Evolutionary conservation across 2,888 invertebrate genomes (phyloP).

Genomic region (Hypolimnas misippus): DNA sequence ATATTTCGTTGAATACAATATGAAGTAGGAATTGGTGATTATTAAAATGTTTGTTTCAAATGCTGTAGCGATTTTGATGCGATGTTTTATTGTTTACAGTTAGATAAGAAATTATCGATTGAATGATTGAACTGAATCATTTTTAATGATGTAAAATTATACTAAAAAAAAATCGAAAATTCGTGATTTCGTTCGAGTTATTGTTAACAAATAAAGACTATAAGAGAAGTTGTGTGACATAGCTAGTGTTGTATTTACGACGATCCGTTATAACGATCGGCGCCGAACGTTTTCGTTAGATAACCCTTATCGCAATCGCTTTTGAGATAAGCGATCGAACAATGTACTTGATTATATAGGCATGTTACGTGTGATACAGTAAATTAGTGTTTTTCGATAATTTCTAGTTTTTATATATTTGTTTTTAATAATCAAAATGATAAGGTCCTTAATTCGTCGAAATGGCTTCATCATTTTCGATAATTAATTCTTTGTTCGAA

Average conservation of each 20-base stretch:
- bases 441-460: no score
- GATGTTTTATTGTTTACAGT: neutral
- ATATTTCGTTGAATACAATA: conserved; percentile 3
- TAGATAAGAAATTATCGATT: no score
- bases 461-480: no score
- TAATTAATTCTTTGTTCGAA: no score
- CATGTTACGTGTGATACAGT: neutral
- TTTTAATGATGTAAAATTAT: no score
- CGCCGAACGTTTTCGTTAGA: neutral
- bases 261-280: conserved; percentile 6
- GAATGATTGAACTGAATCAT: no score
- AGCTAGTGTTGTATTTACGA: neutral
- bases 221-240: no score
- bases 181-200: no score
- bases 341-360: neutral
- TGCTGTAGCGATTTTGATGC: conserved; percentile 1
- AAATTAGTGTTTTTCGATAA: neutral
- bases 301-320: neutral
- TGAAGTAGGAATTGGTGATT: neutral
- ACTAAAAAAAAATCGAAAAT: no score
- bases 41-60: neutral
- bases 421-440: no score
- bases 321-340: neutral
- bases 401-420: neutral
- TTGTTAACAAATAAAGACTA: neutral